Evolutionary conservation across 2,797 vertebrate genomes (phyloP), one percentile per base, ranked within the genome.

Genomic region (Neosalanx taihuensis): DNA sequence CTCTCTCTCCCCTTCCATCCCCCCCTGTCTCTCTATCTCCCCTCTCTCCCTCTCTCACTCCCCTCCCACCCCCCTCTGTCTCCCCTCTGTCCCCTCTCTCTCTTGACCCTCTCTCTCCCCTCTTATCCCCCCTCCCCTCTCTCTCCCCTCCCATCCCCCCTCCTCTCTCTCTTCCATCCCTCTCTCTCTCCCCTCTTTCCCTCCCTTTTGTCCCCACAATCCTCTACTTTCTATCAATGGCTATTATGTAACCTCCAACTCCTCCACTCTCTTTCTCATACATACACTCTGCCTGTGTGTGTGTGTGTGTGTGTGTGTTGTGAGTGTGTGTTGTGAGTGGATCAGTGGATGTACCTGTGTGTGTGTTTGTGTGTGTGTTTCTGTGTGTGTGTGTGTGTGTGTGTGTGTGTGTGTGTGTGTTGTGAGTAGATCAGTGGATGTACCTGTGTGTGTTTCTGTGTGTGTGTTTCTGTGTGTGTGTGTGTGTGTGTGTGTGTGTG

Each of bases 241-340:
- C 82, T 83, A 79, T 90, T 89, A 91, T 87, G 74, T 67, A 72
- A 72, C 59, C 18, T 17, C 63, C 31, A 30, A 6, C 5, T 64
- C 13, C 9, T 30, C 7, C 61, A 7, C 17, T 31, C 60, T 18
- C 60, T 18, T 29, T 9, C 70, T 5, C 62, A 58, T 51, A 59
- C 20, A 66, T 18, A 72, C 30, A 46, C 12, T 35, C 37, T 26
- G 12, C 46, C 37, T 26, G 26, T 46, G 64, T 15, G 30, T 62
- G 60, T 33, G 61, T 63, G 61, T 30, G 33, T 35, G 33, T 64
- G n/a, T 18, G 62, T 30, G 62, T 60, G 30, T 41, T 9, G 18
- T 61, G 26, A 23, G 30, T 62, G 26, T 13, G 60, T 5, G 33
- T 37, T 37, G 0, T 37, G 5, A 37, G 35, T 37, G 35, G 35